Evolutionary conservation across 2,113 vertebrate genomes (phyloP), one percentile per base, ranked within the genome.

Genomic region (Morone chrysops): DNA sequence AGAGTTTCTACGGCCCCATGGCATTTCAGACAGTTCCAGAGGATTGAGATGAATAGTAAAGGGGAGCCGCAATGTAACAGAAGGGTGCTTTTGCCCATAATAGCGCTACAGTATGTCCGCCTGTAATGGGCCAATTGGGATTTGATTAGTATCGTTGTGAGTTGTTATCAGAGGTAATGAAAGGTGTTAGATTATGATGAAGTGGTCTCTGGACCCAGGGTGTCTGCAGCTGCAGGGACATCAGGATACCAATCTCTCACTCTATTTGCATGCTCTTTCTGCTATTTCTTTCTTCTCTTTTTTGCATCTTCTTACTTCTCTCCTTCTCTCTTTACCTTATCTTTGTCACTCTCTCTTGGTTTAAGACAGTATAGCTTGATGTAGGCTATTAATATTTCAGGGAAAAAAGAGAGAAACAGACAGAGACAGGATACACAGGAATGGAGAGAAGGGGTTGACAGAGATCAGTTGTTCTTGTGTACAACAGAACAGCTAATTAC

Each of bases 21-120:
- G 79, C 70, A 53, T 85, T 82, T 74, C 56, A 57, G 22, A 51
- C 70, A n/a, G 62, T 45, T 53, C 60, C 50, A 4, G 48, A 62
- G 72, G 56, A 82, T 75, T 60, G 62, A 84, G 78, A 82, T 71
- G 36, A 77, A 89, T 82, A 43, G 25, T 31, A 40, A 57, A 20
- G 14, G 47, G 59, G 36, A 50, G 53, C 61, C 63, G 31, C 43
- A 1, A 18, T 43, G 2, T 60, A 40, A 78, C 60, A 59, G 62
- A 41, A 80, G 70, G 41, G 59, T 43, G 48, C 70, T 77, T 61
- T 62, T 10, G 13, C 14, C 9, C 65, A 47, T 40, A 41, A 76
- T 54, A 9, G 36, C 1, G 1, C 31, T 17, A n/a, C 36, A 67
- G 8, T 57, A 48, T 69, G 67, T 80, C 71, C 4, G 36, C 31